Conservation (phyloP, 2,113 vertebrate genomes). For the Chlamydotis undulata region DNA sequence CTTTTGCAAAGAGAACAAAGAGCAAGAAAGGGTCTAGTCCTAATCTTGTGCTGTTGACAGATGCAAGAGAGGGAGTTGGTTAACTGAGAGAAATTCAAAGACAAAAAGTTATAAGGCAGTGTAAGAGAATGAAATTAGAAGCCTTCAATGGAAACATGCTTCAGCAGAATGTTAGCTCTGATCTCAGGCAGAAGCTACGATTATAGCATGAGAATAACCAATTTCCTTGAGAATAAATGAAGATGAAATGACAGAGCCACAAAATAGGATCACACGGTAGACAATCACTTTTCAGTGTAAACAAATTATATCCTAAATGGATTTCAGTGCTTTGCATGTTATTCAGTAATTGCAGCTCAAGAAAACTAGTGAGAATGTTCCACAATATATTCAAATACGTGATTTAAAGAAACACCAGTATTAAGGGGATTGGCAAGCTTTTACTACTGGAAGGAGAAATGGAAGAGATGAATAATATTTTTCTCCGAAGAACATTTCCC, state of each 20-base stretch:
- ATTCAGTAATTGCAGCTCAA: neutral
- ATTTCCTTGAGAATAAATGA: neutral
- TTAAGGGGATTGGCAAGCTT: neutral
- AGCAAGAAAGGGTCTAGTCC: neutral
- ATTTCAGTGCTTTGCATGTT: neutral
- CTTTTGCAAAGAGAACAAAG: neutral
- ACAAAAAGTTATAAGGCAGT: neutral
- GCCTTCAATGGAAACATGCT: neutral
- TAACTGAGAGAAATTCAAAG: neutral
- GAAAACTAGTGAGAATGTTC: neutral
- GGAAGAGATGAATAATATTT: neutral
- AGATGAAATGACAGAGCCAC: neutral
- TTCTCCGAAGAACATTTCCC: neutral
- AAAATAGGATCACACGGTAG: neutral
- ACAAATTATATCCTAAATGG: neutral
- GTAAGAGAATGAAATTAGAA: neutral
- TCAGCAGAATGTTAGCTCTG: neutral
- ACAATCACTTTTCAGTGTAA: neutral
- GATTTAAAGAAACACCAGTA: neutral
- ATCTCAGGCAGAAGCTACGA: neutral
- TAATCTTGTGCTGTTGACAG: neutral
- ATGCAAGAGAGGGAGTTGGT: neutral
- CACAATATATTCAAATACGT: neutral
- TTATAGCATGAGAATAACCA: neutral
- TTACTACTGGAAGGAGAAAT: neutral